Conservation (phyloP, 37 sponge, comb jelly and placozoan genomes). For the Oscarella lobularis region DNA sequence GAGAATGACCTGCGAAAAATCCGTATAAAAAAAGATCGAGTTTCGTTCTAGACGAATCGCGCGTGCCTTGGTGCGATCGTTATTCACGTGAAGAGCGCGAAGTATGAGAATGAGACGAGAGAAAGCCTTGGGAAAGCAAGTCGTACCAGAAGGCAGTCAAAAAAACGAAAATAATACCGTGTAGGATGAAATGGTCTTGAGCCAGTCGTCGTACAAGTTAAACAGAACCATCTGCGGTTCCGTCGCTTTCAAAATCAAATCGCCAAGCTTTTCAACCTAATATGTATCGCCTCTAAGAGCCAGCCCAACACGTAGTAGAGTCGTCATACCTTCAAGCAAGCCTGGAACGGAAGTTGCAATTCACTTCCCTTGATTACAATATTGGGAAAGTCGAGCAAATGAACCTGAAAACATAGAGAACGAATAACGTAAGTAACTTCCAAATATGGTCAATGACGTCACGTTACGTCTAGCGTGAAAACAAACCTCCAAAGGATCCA, state of each 20-base stretch:
- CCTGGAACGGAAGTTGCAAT: slow-evolving; percentile 98
- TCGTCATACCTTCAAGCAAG: slow-evolving; percentile 95
- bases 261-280: slow-evolving; percentile 95
- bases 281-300: not conserved
- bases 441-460: not conserved
- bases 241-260: slow-evolving; percentile 93
- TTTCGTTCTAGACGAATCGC: not conserved
- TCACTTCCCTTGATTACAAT: slow-evolving; percentile 99
- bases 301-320: not conserved
- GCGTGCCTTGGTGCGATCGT: slow-evolving; percentile 80
- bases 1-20: slow-evolving; percentile 50
- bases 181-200: slow-evolving; percentile 98
- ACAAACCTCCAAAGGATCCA: slow-evolving; percentile 91
- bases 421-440: not conserved
- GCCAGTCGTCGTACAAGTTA: slow-evolving; percentile 99
- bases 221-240: slow-evolving; percentile 99
- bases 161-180: slow-evolving; percentile 27
- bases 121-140: slow-evolving; percentile 51
- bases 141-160: not conserved
- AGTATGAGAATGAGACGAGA: slow-evolving; percentile 96
- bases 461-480: not conserved
- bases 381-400: slow-evolving; percentile 97
- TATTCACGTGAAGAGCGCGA: slow-evolving; percentile 96
- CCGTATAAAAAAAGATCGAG: too few species aligned
- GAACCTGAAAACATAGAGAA: slow-evolving; percentile 34